A percentile compares a stretch with the other conserved stretches of the same genome.
Conservation (phyloP, 2,797 vertebrate genomes). For the Adelosebastes latens region DNA sequence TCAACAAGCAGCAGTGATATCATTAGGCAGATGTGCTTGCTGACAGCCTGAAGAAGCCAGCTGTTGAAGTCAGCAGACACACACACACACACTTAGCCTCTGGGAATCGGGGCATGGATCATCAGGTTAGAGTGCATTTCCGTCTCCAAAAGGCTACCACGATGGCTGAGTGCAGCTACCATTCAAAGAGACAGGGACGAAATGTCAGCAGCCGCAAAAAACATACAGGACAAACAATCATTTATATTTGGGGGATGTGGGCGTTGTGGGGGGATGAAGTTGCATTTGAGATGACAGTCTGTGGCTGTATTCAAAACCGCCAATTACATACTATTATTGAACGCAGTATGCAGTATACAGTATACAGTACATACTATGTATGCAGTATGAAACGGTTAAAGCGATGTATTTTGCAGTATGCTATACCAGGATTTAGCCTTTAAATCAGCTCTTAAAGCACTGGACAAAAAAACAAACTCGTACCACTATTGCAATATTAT, state of each 20-base stretch:
- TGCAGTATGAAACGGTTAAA: too few species aligned
- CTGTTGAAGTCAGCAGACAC: constrained; percentile 59
- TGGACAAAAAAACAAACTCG: too few species aligned
- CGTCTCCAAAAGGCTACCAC: constrained; percentile 54
- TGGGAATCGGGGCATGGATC: constrained; percentile 73
- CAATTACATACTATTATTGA: too few species aligned
- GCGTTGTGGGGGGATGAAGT: constrained; percentile 8
- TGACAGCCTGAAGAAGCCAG: constrained; percentile 68
- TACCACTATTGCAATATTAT: too few species aligned
- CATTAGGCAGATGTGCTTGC: constrained; percentile 53
- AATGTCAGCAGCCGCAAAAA: constrained; percentile 48
- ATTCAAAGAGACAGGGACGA: constrained; percentile 52
- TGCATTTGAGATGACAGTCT: constrained; percentile 25
- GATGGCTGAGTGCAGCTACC: constrained; percentile 42
- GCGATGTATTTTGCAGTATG: too few species aligned
- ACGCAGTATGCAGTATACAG: too few species aligned
- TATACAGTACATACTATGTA: too few species aligned
- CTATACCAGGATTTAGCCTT: too few species aligned
- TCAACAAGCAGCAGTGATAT: constrained; percentile 58
- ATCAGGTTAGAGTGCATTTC: constrained; percentile 74
- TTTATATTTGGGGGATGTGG: constrained; percentile 17
- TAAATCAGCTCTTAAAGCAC: too few species aligned
- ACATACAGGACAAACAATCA: constrained; percentile 30
- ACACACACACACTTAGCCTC: constrained; percentile 36
- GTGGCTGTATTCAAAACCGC: background rate